Base-by-base conservation (phyloP, 2,888 invertebrate genomes). In the Drosophila trichaetosa region DNA sequence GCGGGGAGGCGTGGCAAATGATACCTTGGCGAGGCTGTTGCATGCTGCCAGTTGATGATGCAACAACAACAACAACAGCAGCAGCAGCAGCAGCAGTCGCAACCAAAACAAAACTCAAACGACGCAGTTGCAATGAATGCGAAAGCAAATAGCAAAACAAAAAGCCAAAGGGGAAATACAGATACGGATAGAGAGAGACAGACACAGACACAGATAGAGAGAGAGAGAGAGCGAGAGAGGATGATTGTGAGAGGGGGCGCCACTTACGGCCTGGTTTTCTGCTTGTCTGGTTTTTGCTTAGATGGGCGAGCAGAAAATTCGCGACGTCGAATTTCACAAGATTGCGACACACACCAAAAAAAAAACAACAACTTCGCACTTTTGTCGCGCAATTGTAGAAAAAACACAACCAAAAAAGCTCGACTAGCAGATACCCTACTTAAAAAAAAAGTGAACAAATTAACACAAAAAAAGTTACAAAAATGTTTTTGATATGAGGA, bases 311-410 rank as follows among this genome's bases (percentile, higher is more conserved):
- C 79, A 82, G 82, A 82, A 82, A 82, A 82, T 86, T 76, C 79
- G 80, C 73, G 76, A 79, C 33, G 80, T 80, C 56, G 83, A 83
- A 87, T 87, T 89, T 87, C 86, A 89, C 78, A 87, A 89, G 76
- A 78, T 83, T 83, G 79, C 86, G 73, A 85, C 64, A 83, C 27
- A 72, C 8, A 46, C 57, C 31, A 57, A 42, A 46, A 16, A 29
- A 61, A 29, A 58, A 61, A 21, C 40, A 65, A 57, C 51, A 57
- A 46, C 49, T 83, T 87, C 77, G 76, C 78, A 73, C 84, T 82
- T 80, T 83, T 78, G 79, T 80, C 83, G 83, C 83, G 80, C 81
- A 81, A 81, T 83, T 81, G 69, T 72, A 64, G 71, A 40, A 13
- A 38, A 57, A 11, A 33, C 24, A 42, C 5, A 40, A 53, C 5